Conservation (phyloP, 2,888 invertebrate genomes). For the Acanthosepion lycidas region DNA sequence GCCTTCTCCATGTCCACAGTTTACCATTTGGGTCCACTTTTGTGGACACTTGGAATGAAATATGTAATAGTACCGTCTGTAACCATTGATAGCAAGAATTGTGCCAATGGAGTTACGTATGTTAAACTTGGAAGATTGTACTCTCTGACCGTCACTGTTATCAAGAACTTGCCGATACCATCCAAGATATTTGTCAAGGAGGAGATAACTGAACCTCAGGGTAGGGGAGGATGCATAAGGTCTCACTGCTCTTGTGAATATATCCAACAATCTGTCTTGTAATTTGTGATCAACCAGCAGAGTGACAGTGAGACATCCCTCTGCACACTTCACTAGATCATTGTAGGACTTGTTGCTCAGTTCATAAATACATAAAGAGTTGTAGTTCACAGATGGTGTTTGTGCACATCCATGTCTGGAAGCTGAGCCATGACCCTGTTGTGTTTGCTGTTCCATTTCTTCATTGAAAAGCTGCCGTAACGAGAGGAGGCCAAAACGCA, state of each 20-base stretch:
- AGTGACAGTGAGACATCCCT: conserved; percentile 95
- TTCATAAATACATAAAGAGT: conserved; percentile 82
- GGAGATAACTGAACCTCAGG: conserved; percentile 92
- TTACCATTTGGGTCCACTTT: conserved; percentile 56
- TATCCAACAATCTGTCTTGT: conserved; percentile 88
- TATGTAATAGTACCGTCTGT: conserved; percentile 98
- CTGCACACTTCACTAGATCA: conserved; percentile 90
- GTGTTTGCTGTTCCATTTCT: background rate
- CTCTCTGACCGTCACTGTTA: conserved; percentile 81
- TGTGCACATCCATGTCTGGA: background rate
- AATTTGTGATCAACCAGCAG: conserved; percentile 91
- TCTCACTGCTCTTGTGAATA: conserved; percentile 94
- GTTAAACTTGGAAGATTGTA: conserved; percentile 90
- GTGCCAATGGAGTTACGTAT: conserved; percentile 88
- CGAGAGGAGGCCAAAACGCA: background rate
- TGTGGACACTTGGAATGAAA: conserved; percentile 81
- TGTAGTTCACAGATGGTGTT: background rate
- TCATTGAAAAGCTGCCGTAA: background rate
- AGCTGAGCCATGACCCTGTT: background rate
- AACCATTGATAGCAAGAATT: conserved; percentile 95
- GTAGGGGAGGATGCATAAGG: conserved; percentile 96
- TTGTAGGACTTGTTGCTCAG: conserved; percentile 95
- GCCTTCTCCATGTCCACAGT: background rate
- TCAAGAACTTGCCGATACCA: conserved; percentile 95
- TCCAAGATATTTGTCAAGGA: conserved; percentile 90